Evolutionary conservation across 2,888 invertebrate genomes (phyloP).

Genomic region (Penaeus monodon): DNA sequence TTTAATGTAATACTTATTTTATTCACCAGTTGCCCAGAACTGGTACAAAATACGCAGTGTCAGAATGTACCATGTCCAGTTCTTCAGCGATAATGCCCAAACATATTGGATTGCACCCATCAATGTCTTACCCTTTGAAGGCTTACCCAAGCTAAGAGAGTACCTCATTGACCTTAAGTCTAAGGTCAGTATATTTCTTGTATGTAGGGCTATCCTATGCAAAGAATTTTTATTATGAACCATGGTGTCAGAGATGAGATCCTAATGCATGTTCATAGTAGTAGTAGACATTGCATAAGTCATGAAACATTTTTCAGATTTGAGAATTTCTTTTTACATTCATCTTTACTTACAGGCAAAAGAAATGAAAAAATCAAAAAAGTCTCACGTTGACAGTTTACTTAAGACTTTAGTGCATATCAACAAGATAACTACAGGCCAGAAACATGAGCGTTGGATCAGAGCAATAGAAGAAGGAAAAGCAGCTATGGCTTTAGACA

Average conservation of each 20-base stretch:
- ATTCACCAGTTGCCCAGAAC: slow-evolving; percentile 31
- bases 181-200: slow-evolving; percentile 70
- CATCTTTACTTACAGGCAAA: slow-evolving; percentile 71
- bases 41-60: slow-evolving; percentile 31
- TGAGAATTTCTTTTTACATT: not conserved
- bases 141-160: slow-evolving; percentile 35
- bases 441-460: slow-evolving; percentile 46
- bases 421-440: slow-evolving; percentile 79
- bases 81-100: slow-evolving; percentile 73
- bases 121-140: slow-evolving; percentile 45
- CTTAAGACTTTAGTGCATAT: slow-evolving; percentile 74
- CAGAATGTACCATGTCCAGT: slow-evolving; percentile 81
- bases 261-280: not conserved
- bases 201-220: too few relatives aligned
- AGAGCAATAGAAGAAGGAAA: slow-evolving; percentile 79
- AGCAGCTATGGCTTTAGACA: too few relatives aligned
- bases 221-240: too few relatives aligned
- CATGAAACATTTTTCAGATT: not conserved
- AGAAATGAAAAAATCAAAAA: slow-evolving; percentile 72
- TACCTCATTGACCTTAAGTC: slow-evolving; percentile 70
- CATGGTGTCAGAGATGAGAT: too few relatives aligned
- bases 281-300: not conserved
- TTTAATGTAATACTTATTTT: not conserved
- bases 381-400: slow-evolving; percentile 73
- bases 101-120: slow-evolving; percentile 43